Evolutionary conservation across 2,113 vertebrate genomes (phyloP).

Genomic region (Aspidoscelis tigris): DNA sequence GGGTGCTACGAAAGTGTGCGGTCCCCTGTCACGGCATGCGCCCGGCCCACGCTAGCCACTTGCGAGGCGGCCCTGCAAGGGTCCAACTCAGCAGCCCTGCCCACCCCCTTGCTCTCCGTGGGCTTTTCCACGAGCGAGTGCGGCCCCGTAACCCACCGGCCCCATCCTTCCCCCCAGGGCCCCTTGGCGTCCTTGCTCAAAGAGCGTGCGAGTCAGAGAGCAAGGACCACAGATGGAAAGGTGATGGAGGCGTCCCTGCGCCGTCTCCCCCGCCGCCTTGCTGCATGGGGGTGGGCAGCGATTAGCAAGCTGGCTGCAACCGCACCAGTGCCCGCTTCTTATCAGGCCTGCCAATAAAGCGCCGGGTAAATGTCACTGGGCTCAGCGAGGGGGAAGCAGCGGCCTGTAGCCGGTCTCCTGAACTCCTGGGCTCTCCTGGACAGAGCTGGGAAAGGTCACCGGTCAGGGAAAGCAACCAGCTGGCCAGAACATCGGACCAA

Average conservation of each 20-base stretch:
- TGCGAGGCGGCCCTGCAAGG: no score
- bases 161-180: no score
- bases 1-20: no score
- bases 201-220: constrained; percentile 56
- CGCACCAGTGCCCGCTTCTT: neutral
- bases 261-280: no score
- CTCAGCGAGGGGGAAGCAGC: neutral
- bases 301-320: constrained; percentile 28
- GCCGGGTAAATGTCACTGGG: constrained; percentile 44
- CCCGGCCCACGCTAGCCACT: no score
- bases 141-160: neutral
- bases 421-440: fast-evolving
- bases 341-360: constrained; percentile 21
- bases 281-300: constrained; percentile 13
- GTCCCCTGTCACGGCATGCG: no score
- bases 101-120: neutral
- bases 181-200: constrained; percentile 34
- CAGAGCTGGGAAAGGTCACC: fast-evolving
- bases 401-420: neutral
- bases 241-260: neutral
- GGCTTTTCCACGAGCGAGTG: neutral
- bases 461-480: fast-evolving
- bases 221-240: constrained; percentile 40
- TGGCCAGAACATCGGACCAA: fast-evolving
- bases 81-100: neutral